Conservation (phyloP, 2,888 invertebrate genomes). For the Ophion ellenae region DNA sequence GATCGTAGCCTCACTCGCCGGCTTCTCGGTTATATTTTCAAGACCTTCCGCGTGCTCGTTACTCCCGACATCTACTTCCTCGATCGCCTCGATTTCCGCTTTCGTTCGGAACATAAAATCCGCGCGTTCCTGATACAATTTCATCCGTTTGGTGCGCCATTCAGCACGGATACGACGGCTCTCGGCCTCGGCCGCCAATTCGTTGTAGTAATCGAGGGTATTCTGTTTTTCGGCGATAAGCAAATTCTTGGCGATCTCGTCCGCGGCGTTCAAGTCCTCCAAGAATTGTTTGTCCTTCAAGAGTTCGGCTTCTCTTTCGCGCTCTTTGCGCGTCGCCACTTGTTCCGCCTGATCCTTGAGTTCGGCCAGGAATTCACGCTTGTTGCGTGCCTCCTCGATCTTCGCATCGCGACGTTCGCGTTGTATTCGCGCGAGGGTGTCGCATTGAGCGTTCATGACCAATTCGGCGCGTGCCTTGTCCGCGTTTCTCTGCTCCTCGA, state of each 20-base stretch:
- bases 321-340: constrained; percentile 74
- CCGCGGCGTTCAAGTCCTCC: constrained; percentile 70
- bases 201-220: constrained; percentile 88
- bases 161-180: constrained; percentile 85
- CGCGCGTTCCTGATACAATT: constrained; percentile 76
- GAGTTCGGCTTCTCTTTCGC: constrained; percentile 73
- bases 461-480: constrained; percentile 75
- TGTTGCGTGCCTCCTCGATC: constrained; percentile 71
- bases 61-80: constrained; percentile 25
- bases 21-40: neutral
- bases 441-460: constrained; percentile 76
- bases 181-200: constrained; percentile 86
- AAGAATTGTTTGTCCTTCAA: constrained; percentile 74
- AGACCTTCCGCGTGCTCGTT: neutral
- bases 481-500: constrained; percentile 74
- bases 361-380: constrained; percentile 74
- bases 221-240: constrained; percentile 80
- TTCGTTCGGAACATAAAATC: constrained; percentile 65
- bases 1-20: neutral
- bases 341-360: constrained; percentile 78
- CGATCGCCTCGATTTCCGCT: constrained; percentile 41
- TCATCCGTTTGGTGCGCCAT: constrained; percentile 85
- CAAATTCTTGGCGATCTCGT: constrained; percentile 72
- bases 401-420: constrained; percentile 74
- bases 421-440: constrained; percentile 74